Evolutionary conservation across 2,888 invertebrate species (phyloP).

Genomic region (Melikaiella ostensackeni): DNA sequence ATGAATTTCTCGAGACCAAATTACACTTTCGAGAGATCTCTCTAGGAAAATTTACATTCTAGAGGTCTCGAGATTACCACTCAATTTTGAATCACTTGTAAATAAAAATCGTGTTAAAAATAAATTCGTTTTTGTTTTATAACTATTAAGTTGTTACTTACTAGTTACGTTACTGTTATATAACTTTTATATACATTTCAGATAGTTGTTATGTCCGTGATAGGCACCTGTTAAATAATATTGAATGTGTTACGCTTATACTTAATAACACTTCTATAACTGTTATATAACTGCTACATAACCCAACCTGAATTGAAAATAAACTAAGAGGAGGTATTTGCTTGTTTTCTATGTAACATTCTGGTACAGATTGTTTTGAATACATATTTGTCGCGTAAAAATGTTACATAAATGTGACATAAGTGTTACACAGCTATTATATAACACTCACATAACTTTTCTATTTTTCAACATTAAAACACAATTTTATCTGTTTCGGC

Average conservation of each 20-base stretch:
- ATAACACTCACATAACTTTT: too few relatives aligned
- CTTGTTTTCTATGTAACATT: too few relatives aligned
- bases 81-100: fast-evolving
- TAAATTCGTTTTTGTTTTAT: not conserved
- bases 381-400: too few relatives aligned
- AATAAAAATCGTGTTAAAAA: not conserved
- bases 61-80: not conserved
- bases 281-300: not conserved
- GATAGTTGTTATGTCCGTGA: too few relatives aligned
- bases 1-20: not conserved
- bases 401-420: not conserved
- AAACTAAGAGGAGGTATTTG: too few relatives aligned
- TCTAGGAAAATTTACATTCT: not conserved
- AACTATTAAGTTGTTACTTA: too few relatives aligned
- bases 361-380: too few relatives aligned
- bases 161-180: not conserved
- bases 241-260: too few relatives aligned
- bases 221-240: too few relatives aligned
- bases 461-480: too few relatives aligned
- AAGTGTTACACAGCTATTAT: not conserved
- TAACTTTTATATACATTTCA: not conserved
- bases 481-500: too few relatives aligned
- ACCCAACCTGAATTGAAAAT: too few relatives aligned
- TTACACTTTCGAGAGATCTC: not conserved
- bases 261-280: not conserved